These are phyloP conservation scores for Pseudomugil gertrudae DNA, from an alignment of 2,797 vertebrate genomes.

Conservation along the genomic window DNA sequence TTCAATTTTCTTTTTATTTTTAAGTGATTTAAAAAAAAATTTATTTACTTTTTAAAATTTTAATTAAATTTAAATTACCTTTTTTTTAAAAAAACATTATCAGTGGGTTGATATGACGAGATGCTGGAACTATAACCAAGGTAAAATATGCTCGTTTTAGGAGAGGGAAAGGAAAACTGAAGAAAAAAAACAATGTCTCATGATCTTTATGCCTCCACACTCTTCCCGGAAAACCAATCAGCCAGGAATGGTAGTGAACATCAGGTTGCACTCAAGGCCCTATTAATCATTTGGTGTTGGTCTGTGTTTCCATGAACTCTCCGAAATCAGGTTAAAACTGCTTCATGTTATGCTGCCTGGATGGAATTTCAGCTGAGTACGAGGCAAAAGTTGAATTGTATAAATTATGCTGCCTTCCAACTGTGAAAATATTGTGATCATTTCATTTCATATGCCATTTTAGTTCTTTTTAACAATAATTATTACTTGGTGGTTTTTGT, in stretches of 20 bases:
- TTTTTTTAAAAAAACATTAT: slow-evolving; percentile 16
- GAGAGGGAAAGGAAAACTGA: slow-evolving; percentile 32
- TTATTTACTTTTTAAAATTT: too few species aligned
- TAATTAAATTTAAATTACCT: too few species aligned
- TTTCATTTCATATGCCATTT: slow-evolving; percentile 7
- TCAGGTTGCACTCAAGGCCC: slow-evolving; percentile 7
- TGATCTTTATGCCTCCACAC: slow-evolving; percentile 32
- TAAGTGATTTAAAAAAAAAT: too few species aligned
- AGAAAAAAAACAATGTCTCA: slow-evolving; percentile 27
- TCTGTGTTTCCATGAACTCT: slow-evolving; percentile 33
- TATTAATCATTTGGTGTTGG: slow-evolving; percentile 41
- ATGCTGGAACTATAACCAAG: slow-evolving; percentile 21
- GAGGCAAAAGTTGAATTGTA: background rate
- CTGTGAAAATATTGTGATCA: background rate
- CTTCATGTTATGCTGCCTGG: slow-evolving; percentile 6
- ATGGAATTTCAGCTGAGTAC: background rate
- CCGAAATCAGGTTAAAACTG: slow-evolving; percentile 20
- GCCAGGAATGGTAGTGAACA: slow-evolving; percentile 29
- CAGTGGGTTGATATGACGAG: background rate
- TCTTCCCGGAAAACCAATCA: slow-evolving; percentile 65
- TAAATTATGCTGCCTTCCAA: background rate
- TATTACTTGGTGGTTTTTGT: background rate
- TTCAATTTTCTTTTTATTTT: too few species aligned
- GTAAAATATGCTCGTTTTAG: background rate
- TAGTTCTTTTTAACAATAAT: slow-evolving; percentile 8